These are phyloP conservation scores for Leptopilina syphax DNA, from an alignment of 2,888 invertebrate species.

Conservation along the genomic window DNA sequence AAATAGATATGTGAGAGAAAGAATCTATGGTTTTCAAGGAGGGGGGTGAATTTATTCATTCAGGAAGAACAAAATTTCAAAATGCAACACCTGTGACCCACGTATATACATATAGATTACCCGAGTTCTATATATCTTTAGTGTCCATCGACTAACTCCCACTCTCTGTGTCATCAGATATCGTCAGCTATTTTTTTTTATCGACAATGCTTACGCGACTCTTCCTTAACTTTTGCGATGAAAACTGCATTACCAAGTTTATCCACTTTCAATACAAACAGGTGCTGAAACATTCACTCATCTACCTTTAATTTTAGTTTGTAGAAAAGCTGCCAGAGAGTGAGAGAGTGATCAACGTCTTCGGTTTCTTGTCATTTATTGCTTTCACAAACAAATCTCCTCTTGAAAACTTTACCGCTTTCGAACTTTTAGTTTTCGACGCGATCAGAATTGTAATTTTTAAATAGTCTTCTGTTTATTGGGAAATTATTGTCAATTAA, in stretches of 20 bases:
- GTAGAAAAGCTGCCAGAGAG: not conserved
- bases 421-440: not conserved
- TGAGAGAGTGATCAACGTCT: not conserved
- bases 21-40: not conserved
- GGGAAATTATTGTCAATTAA: not conserved
- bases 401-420: not conserved
- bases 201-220: constrained; percentile 44
- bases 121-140: not conserved
- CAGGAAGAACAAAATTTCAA: constrained; percentile 62
- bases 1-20: not conserved
- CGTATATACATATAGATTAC: constrained; percentile 4
- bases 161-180: constrained; percentile 29
- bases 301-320: constrained; percentile 7
- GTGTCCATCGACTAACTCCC: constrained; percentile 44
- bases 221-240: constrained; percentile 70
- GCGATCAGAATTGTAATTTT: not conserved
- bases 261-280: constrained; percentile 54
- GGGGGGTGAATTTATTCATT: constrained; percentile 64
- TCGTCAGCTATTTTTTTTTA: constrained; percentile 31
- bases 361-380: constrained; percentile 4
- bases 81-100: constrained; percentile 60
- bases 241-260: constrained; percentile 73
- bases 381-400: not conserved
- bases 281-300: constrained; percentile 43
- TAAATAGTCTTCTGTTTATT: not conserved